Conservation (phyloP, 2,888 invertebrate species). For the Phaedon cochleariae region DNA sequence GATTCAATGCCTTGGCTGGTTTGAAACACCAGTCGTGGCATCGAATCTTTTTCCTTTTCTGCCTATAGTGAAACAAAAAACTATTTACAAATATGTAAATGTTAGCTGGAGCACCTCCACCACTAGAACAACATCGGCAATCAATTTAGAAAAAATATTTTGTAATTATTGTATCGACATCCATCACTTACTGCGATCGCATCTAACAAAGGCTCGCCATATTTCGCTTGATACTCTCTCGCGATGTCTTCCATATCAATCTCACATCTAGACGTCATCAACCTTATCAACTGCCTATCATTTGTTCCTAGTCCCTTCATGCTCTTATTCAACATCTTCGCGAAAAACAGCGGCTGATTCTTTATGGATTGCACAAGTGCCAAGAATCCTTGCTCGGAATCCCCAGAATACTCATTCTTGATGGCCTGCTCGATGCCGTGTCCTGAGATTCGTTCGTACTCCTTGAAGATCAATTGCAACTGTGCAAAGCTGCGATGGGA, state of each 20-base stretch:
- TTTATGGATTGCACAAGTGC: slow-evolving; percentile 84
- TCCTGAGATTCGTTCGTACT: slow-evolving; percentile 56
- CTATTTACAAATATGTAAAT: slow-evolving; percentile 36
- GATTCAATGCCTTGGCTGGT: too few relatives aligned
- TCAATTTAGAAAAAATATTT: too few relatives aligned
- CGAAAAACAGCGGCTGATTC: slow-evolving; percentile 85
- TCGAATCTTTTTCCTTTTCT: too few relatives aligned
- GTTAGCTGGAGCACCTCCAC: neutral
- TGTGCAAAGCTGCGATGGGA: slow-evolving; percentile 81
- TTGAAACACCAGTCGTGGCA: too few relatives aligned
- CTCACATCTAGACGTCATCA: slow-evolving; percentile 84
- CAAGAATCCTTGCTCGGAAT: slow-evolving; percentile 79
- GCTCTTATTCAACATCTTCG: slow-evolving; percentile 83
- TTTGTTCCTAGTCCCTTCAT: slow-evolving; percentile 93
- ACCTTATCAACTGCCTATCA: slow-evolving; percentile 84
- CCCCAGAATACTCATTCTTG: slow-evolving; percentile 86
- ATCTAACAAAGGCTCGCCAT: slow-evolving; percentile 79
- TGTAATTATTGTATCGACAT: neutral
- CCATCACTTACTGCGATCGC: slow-evolving; percentile 78
- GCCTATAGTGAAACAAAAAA: too few relatives aligned
- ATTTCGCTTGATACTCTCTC: slow-evolving; percentile 76
- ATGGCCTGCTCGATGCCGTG: slow-evolving; percentile 82
- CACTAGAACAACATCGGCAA: too few relatives aligned
- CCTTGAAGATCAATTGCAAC: slow-evolving; percentile 62
- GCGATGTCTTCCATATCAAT: slow-evolving; percentile 88